Conservation (phyloP, 2,888 invertebrate genomes). For the Meloe dianella region DNA sequence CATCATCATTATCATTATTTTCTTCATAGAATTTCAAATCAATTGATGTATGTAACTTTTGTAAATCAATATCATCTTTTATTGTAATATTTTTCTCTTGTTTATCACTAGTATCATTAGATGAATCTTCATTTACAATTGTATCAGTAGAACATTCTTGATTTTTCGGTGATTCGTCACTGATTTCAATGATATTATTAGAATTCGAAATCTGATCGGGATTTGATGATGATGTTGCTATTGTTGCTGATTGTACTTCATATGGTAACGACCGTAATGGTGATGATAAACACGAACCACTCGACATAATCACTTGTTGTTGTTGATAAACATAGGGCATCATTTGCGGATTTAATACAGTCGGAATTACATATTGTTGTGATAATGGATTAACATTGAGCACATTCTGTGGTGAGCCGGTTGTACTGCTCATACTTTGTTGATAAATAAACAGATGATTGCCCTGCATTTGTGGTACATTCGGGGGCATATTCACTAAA, state of each 20-base stretch:
- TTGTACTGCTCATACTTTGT: slow-evolving; percentile 63
- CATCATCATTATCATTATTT: slow-evolving; percentile 24
- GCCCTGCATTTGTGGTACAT: slow-evolving; percentile 51
- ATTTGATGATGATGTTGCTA: too few species aligned
- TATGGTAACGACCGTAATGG: slow-evolving; percentile 50
- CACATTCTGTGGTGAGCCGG: slow-evolving; percentile 50
- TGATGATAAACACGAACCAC: slow-evolving; percentile 56
- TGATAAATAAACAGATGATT: slow-evolving; percentile 64
- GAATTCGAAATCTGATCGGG: background rate
- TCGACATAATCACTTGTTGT: slow-evolving; percentile 63
- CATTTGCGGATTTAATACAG: slow-evolving; percentile 61
- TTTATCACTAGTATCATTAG: slow-evolving; percentile 8
- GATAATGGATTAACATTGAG: slow-evolving; percentile 61
- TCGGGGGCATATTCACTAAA: slow-evolving; percentile 51
- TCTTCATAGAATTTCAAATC: slow-evolving; percentile 24
- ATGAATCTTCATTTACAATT: slow-evolving; percentile 11
- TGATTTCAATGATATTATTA: slow-evolving; percentile 12
- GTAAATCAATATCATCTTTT: slow-evolving; percentile 22
- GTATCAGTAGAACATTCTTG: slow-evolving; percentile 26
- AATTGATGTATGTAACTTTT: slow-evolving; percentile 14
- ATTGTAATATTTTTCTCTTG: slow-evolving; percentile 11
- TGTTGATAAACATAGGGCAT: slow-evolving; percentile 66
- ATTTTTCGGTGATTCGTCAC: slow-evolving; percentile 18
- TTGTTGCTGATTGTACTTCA: slow-evolving; percentile 44
- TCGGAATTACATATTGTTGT: slow-evolving; percentile 63